Base-by-base conservation (phyloP, 37 sponge, comb jelly and placozoan genomes). In the Amphimedon queenslandica region DNA sequence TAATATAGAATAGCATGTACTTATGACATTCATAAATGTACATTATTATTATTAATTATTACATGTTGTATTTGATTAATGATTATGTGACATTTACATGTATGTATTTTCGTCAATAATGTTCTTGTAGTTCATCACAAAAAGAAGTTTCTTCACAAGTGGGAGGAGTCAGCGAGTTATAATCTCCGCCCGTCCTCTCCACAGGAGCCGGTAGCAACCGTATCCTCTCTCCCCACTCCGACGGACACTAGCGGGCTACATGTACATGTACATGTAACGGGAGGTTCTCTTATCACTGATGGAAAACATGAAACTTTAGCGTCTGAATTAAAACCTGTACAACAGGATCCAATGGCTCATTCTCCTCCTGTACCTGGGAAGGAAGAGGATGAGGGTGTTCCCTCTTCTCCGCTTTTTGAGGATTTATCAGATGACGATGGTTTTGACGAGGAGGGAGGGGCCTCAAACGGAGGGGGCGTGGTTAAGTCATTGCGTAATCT, bases 331-430 rank as follows among this genome's bases (percentile, higher is more conserved):
- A 47, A 47, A 47, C 53, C 53, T 18, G 53, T 47, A 18, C 53
- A 47, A 47, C 53, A 8, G 13, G 13, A 18, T 47, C 53, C 53
- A 47, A 47, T 18, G 34, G 64, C 51, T 39, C 64, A 0, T 64
- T 42, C 65, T 35, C 27, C 40, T 36, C 39, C 66, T 20, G 37
- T 38, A 33, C 66, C n/a, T n/a, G n/a, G n/a, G n/a, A 18, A 4
- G 24, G 58, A 27, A 63, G 70, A 39, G 39, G 32, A 30, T 1
- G 3, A n/a, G 32, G 66, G 31, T 31, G 21, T 31, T 3, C 66
- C 30, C 35, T 4, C 61, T 25, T 87, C 87, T 37, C 81, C 87
- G 1, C 69, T 87, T 30, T 86, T 86, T 81, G 82, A 87, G 10
- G 82, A 81, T 18, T 72, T 87, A 35, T 81, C 88, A 0, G 88